These are phyloP conservation scores for Plutella xylostella DNA, from an alignment of 2,888 invertebrate genomes.

Conservation along the genomic window DNA sequence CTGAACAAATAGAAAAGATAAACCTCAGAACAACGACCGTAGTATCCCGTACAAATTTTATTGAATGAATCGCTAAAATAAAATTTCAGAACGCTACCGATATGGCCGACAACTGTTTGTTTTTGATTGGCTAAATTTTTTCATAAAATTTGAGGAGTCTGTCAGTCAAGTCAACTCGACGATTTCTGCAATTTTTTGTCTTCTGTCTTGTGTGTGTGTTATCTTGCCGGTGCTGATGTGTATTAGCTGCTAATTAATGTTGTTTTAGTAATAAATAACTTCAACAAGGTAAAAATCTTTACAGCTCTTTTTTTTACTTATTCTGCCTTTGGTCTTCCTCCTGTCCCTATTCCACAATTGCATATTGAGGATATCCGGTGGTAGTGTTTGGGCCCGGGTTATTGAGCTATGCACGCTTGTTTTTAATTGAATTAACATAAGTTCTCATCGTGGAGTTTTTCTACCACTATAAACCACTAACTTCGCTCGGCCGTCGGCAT, in stretches of 20 bases:
- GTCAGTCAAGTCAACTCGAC: conserved; percentile 5
- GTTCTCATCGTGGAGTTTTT: neutral
- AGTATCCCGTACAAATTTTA: no score
- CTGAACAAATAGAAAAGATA: no score
- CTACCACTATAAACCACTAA: neutral
- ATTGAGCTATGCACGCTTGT: conserved; percentile 11
- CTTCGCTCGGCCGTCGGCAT: neutral
- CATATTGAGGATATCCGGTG: conserved; percentile 54
- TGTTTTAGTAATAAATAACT: conserved; percentile 11
- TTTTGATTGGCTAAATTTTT: conserved; percentile 53
- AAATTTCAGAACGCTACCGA: neutral
- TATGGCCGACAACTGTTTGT: conserved; percentile 65
- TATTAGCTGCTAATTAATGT: conserved; percentile 15
- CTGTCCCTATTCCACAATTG: neutral
- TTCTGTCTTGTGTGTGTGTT: no score
- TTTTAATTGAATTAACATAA: conserved; percentile 34
- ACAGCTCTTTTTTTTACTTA: neutral
- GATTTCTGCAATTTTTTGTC: conserved; percentile 9
- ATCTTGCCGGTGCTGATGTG: no score
- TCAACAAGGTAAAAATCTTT: conserved; percentile 16
- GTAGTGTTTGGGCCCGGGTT: conserved; percentile 21
- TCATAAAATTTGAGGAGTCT: conserved; percentile 18
- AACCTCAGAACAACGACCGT: no score
- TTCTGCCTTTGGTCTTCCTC: neutral
- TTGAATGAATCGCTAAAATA: neutral